Conservation (phyloP, 2,888 invertebrate genomes). For the Volucella inflata region DNA sequence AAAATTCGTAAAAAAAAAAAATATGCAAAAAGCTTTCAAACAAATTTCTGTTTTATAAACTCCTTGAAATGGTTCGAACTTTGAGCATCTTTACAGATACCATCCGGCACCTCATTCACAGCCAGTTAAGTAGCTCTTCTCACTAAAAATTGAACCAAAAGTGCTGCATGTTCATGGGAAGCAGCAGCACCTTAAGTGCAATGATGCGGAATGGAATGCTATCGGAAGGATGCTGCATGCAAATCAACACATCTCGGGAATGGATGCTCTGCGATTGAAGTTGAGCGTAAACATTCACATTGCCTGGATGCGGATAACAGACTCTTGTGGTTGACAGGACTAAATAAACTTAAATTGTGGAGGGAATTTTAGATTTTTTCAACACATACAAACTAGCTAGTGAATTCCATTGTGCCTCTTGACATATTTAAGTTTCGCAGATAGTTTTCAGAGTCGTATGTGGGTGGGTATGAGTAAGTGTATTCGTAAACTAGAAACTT, state of each 20-base stretch:
- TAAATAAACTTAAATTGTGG: constrained; percentile 26
- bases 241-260: constrained; percentile 22
- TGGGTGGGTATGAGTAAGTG: too few species aligned
- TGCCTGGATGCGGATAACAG: constrained; percentile 36
- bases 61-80: too few species aligned
- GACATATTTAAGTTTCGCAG: too few species aligned
- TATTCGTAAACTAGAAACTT: too few species aligned
- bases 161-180: neutral
- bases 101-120: too few species aligned
- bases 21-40: too few species aligned
- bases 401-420: too few species aligned
- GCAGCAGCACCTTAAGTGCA: neutral
- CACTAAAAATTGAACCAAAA: neutral
- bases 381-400: neutral
- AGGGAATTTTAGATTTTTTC: neutral
- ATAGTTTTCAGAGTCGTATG: too few species aligned
- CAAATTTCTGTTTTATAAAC: too few species aligned
- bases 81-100: too few species aligned
- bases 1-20: too few species aligned
- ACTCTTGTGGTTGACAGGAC: constrained; percentile 38
- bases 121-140: neutral
- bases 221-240: constrained; percentile 4
- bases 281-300: constrained; percentile 57
- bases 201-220: constrained; percentile 1
- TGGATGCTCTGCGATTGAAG: constrained; percentile 35